Percentiles rank a stretch among this genome's conserved stretches.
Conservation (phyloP, 2,113 vertebrate species). For the Regulus satrapa region DNA sequence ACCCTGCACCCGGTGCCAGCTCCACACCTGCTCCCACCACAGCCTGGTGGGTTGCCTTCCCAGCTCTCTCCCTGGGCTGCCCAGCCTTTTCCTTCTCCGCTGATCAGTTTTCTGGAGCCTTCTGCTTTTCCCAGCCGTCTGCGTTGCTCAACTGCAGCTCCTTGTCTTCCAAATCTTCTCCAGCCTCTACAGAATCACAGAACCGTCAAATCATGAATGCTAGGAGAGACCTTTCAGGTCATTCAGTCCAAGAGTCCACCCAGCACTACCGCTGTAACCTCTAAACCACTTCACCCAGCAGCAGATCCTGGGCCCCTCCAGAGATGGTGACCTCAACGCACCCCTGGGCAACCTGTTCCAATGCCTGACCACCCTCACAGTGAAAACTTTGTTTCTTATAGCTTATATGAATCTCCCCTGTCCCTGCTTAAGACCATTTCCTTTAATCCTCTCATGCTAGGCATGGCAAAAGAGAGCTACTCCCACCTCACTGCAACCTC, state of each 20-base stretch:
- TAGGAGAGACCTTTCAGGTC: neutral
- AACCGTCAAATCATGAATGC: neutral
- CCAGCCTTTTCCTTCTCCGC: neutral
- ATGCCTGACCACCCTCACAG: neutral
- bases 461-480: neutral
- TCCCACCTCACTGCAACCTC: neutral
- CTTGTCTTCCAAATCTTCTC: neutral
- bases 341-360: neutral
- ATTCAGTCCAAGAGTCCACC: neutral
- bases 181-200: neutral
- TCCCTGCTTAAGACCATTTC: neutral
- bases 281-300: neutral
- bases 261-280: neutral
- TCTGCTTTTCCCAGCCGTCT: neutral
- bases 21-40: accelerated
- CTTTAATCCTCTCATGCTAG: neutral
- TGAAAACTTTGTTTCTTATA: neutral
- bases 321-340: neutral
- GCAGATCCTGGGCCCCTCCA: neutral
- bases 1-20: accelerated
- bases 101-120: no score
- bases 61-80: neutral
- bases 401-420: neutral
- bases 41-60: neutral
- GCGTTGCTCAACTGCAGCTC: accelerated